Evolutionary conservation across 2,113 vertebrate genomes (phyloP).

Genomic region (Malurus melanocephalus): DNA sequence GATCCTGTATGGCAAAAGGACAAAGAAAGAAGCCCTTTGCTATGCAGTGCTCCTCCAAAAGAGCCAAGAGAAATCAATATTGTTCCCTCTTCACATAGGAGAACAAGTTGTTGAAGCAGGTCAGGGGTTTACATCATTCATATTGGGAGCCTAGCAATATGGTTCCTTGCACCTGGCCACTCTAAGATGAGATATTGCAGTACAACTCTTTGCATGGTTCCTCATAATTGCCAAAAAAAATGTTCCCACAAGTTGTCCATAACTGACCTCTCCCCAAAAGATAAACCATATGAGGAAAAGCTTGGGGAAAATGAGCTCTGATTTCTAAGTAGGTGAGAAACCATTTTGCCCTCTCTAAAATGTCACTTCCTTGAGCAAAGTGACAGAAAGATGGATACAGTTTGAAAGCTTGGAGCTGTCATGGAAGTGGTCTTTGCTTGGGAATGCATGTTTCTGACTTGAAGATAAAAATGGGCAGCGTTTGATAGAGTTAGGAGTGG

Average conservation of each 20-base stretch:
- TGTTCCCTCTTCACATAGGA: fast-evolving
- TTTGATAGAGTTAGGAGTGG: neutral
- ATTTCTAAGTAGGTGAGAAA: neutral
- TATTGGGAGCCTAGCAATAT: neutral
- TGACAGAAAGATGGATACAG: neutral
- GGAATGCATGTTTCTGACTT: fast-evolving
- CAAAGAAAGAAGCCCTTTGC: neutral
- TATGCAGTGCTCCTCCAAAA: neutral
- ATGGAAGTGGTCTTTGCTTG: neutral
- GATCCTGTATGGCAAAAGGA: neutral
- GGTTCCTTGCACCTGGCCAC: neutral
- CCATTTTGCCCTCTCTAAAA: neutral
- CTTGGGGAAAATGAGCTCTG: neutral
- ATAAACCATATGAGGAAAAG: neutral
- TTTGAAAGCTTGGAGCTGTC: neutral
- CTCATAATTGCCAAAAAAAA: neutral
- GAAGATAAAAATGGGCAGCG: neutral
- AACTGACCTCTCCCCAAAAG: neutral
- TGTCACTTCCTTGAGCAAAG: neutral
- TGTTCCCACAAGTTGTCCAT: neutral
- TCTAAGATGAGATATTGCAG: neutral
- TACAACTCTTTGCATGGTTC: neutral
- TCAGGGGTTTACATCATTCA: neutral
- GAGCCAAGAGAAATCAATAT: neutral
- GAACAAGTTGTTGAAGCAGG: neutral